phyloP scores from a whole-genome alignment of 2,888 invertebrate species.

The Alsophila aescularia region DNA sequence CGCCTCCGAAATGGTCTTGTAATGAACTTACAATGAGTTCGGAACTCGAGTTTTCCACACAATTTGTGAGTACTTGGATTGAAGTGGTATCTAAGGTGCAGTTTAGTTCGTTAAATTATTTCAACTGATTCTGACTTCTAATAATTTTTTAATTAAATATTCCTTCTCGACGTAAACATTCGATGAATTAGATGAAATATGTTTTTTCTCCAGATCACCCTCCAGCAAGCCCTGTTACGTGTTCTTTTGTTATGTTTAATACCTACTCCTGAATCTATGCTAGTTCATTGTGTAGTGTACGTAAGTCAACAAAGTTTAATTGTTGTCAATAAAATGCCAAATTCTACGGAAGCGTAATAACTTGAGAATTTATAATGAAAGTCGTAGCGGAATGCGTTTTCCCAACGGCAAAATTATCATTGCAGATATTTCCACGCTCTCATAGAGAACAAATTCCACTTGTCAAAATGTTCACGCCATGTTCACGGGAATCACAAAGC shows the following conservation, averaged over 20 bases:
- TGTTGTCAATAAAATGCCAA: background rate
- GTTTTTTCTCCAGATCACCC: no score
- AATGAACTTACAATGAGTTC: conserved; percentile 24
- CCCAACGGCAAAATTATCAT: conserved; percentile 55
- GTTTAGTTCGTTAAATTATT: no score
- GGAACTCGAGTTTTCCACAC: conserved; percentile 4
- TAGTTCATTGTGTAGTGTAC: background rate
- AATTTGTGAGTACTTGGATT: background rate
- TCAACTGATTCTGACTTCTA: no score
- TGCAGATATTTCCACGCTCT: conserved; percentile 56
- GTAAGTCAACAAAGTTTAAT: background rate
- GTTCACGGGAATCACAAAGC: conserved; percentile 76
- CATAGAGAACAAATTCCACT: conserved; percentile 75
- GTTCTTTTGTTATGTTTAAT: background rate
- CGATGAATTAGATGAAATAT: background rate
- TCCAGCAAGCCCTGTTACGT: background rate
- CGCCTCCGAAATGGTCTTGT: conserved; percentile 17
- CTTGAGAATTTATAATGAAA: conserved; percentile 38
- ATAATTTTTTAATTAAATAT: no score
- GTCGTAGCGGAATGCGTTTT: conserved; percentile 41
- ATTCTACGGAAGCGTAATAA: background rate
- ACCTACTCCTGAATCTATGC: background rate
- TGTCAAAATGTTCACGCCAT: conserved; percentile 80
- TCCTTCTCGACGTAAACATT: no score
- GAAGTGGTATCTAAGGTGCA: background rate